Evolutionary conservation across 2,888 invertebrate species (phyloP), one percentile per base, ranked within the genome.

Genomic region (Ctena decussata): DNA sequence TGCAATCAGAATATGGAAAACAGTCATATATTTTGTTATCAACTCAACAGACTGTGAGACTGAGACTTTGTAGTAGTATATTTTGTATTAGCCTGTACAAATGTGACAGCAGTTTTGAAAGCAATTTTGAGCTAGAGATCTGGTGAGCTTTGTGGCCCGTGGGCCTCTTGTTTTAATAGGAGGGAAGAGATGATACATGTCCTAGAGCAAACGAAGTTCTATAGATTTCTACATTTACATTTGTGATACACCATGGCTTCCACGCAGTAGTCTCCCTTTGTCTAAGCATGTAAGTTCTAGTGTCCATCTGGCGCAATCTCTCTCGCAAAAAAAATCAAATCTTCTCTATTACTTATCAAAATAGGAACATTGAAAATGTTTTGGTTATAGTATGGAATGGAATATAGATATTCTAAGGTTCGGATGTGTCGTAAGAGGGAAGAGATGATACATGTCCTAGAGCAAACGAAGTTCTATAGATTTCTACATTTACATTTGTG

Each of bases 331-430:
- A n/a, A 74, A 12, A 12, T 41, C 24, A 83, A 44, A 44, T 74
- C 83, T 6, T 49, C 21, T 30, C 78, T n/a, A 12, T 46, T 69
- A 11, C 69, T 70, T 11, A 83, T 75, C 0, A 83, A 18, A 15
- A 78, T 41, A 8, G 83, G 83, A n/a, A 24, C 21, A 32, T 69
- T 70, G n/a, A 83, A 75, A 39, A 83, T 46, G 30, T 78, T 75
- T 30, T 53, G 53, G 70, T 83, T 83, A 41, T 53, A 46, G 32
- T 37, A 83, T 0, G 78, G 78, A 18, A 46, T 6, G 32, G 79
- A 83, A 70, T 74, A 82, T 44, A 77, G 30, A 30, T 65, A 77
- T 37, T 49, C 15, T n/a, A 46, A 72, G 8, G 77, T 77, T 27
- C 77, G 57, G 21, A 82, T 35, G 72, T 82, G 27, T 27, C 27